phyloP scores from a whole-genome alignment of 1,140 invertebrate genomes.

The Heliconius nattereri region DNA sequence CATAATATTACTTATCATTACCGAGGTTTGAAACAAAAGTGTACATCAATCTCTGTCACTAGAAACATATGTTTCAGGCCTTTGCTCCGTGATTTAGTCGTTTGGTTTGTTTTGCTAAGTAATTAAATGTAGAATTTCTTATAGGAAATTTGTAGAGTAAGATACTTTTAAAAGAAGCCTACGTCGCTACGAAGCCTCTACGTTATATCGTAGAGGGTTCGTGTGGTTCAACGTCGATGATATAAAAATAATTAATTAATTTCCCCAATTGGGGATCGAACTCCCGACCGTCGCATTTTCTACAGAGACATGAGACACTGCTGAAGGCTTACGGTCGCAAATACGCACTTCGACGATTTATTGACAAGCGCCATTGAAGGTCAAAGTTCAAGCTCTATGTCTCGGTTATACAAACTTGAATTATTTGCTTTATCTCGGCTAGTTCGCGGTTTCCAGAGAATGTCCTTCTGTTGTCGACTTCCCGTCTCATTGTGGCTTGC shows the following conservation, averaged over 20 bases:
- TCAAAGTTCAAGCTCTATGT: not conserved
- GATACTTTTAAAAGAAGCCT: too few species aligned
- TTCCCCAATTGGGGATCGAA: too few species aligned
- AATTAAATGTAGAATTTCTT: conserved; percentile 11
- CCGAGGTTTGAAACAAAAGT: conserved; percentile 38
- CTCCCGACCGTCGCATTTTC: too few species aligned
- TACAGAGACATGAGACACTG: not conserved
- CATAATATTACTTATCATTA: conserved; percentile 46
- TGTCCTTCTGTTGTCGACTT: not conserved
- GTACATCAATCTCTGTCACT: conserved; percentile 40
- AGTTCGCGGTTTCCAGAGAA: not conserved
- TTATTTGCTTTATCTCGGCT: not conserved
- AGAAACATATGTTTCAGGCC: conserved; percentile 25
- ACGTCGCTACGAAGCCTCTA: too few species aligned
- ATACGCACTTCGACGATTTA: not conserved
- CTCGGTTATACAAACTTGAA: not conserved
- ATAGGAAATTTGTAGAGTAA: too few species aligned
- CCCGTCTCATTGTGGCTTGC: too few species aligned
- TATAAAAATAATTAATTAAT: too few species aligned
- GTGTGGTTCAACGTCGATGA: too few species aligned
- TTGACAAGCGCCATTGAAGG: not conserved
- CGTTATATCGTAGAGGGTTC: too few species aligned
- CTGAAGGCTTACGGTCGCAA: not conserved
- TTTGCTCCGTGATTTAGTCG: conserved; percentile 8
- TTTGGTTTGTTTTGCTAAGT: not conserved